Evolutionary conservation across 2,797 vertebrate genomes (phyloP), one percentile per base, ranked within the genome.

Genomic region (Sciaenops ocellatus): DNA sequence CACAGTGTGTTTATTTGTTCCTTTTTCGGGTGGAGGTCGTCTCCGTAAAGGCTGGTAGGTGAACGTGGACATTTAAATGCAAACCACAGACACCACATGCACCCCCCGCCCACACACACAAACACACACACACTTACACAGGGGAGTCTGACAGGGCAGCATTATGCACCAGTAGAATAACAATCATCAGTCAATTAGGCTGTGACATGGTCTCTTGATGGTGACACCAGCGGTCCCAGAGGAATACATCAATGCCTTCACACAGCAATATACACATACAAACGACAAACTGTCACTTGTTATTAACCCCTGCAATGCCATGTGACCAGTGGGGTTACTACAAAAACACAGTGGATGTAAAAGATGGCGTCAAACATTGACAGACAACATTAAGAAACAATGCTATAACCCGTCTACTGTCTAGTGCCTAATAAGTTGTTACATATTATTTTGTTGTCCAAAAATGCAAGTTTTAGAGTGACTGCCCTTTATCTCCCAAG

Each of bases 151-250:
- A 86, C 69, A 85, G 52, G 66, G 10, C 79, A 76, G 64, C 80
- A 81, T 88, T 88, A 88, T 85, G 78, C 72, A 82, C 63, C 56
- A 52, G 64, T 68, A 62, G 85, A 90, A 92, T 79, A 88, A 88
- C 83, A 89, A 92, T 90, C 76, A 88, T 86, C 86, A 80, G 83
- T 90, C 90, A 89, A 92, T 92, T 90, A 92, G 70, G 83, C 62
- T 50, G 34, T 81, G 87, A 90, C 90, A 91, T 72, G 55, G 79
- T 72, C 80, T 84, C 77, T 72, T 85, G 82, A 88, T 73, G 65
- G 82, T 72, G 84, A 90, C 83, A 87, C 68, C 55, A 8, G 26
- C 65, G 18, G 57, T 76, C 89, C 84, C 86, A 30, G 50, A 48
- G 88, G 88, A 88, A 87, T 61, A 86, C 68, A 77, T 84, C 78